Evolutionary conservation across 2,888 invertebrate species (phyloP).

Genomic region (Morinoia aosen): DNA sequence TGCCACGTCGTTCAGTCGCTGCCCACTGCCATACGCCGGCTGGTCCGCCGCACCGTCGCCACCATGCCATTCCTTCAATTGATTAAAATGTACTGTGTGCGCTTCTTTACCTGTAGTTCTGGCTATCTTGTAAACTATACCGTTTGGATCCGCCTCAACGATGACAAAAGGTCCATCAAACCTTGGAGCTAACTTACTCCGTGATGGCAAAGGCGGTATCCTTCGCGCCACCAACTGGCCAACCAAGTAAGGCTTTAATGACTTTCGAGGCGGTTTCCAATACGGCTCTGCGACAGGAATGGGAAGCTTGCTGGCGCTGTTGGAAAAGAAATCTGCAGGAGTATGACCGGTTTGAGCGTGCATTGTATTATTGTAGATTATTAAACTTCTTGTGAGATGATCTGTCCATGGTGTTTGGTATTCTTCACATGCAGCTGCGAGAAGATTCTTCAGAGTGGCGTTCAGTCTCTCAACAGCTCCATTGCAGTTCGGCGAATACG

Average conservation of each 20-base stretch:
- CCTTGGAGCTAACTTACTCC: background rate
- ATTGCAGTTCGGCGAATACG: background rate
- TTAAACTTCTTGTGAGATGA: constrained; percentile 1
- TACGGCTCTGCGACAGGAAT: background rate
- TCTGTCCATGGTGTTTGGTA: constrained; percentile 25
- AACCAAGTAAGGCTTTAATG: background rate
- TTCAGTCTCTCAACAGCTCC: background rate
- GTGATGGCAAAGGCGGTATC: background rate
- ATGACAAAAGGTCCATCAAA: background rate
- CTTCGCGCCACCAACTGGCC: background rate
- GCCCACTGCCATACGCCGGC: background rate
- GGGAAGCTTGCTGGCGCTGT: background rate
- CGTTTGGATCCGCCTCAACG: constrained; percentile 10
- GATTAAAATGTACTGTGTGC: background rate
- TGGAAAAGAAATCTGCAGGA: background rate
- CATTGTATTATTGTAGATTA: background rate
- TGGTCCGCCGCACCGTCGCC: background rate
- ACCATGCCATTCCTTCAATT: background rate
- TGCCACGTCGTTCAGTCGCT: background rate
- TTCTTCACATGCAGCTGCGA: background rate
- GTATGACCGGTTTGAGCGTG: background rate
- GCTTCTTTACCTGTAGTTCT: background rate
- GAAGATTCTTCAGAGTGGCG: background rate
- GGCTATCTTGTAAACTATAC: background rate
- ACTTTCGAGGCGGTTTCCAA: background rate